Percentiles rank a stretch among this genome's conserved stretches.
Conservation (phyloP, 2,797 vertebrate genomes). For the Triplophysa bombifrons region DNA sequence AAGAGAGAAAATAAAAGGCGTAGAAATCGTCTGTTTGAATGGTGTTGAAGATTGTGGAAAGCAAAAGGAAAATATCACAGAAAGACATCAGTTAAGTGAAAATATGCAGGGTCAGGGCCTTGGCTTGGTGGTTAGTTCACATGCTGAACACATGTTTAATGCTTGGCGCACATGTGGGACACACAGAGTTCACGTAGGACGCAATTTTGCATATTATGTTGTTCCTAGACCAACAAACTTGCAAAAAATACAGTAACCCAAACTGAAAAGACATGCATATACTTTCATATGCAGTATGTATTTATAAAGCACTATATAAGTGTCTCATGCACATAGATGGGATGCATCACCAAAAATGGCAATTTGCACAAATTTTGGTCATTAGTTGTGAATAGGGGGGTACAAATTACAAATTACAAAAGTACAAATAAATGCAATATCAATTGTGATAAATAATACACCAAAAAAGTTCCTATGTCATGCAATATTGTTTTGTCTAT, state of each 20-base stretch:
- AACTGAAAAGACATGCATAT: too few species aligned
- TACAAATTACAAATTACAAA: too few species aligned
- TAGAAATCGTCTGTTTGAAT: not conserved
- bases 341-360: too few species aligned
- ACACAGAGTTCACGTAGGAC: not conserved
- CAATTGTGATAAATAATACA: too few species aligned
- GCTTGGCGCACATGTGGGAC: not conserved
- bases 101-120: not conserved
- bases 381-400: too few species aligned
- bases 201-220: not conserved
- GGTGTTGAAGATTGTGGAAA: not conserved
- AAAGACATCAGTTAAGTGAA: not conserved
- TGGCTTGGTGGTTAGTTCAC: not conserved
- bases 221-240: not conserved
- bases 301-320: too few species aligned
- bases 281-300: too few species aligned
- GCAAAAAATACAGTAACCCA: not conserved
- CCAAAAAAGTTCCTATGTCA: too few species aligned
- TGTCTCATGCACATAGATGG: too few species aligned
- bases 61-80: constrained; percentile 1
- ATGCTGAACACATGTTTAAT: not conserved
- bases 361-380: too few species aligned
- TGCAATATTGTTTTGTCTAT: too few species aligned
- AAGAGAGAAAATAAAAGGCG: not conserved
- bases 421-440: too few species aligned